These are phyloP conservation scores for Drosophila nikananu DNA, from an alignment of 1,140 invertebrate genomes.

Conservation along the genomic window DNA sequence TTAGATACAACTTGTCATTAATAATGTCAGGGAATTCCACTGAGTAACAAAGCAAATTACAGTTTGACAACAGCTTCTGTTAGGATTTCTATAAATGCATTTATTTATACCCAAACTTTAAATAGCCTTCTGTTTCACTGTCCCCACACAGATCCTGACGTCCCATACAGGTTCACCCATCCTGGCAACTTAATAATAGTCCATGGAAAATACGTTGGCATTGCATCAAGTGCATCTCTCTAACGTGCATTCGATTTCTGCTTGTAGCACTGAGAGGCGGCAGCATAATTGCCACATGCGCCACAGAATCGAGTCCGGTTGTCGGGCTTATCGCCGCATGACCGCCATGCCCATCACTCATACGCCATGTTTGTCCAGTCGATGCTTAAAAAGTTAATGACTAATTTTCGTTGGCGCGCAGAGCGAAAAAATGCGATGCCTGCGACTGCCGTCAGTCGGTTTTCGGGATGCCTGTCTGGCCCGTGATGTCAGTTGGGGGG, in stretches of 20 bases:
- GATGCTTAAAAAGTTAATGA: conserved; percentile 84
- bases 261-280: conserved; percentile 18
- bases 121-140: background rate
- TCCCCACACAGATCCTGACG: conserved; percentile 1
- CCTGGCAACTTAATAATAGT: conserved; percentile 62
- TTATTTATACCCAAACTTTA: background rate
- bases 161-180: conserved; percentile 14
- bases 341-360: conserved; percentile 74
- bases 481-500: conserved; percentile 9
- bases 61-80: background rate
- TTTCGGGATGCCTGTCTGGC: conserved; percentile 39
- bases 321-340: conserved; percentile 62
- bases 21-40: background rate
- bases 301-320: conserved; percentile 73
- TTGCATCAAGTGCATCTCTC: conserved; percentile 44
- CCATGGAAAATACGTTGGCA: conserved; percentile 31
- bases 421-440: conserved; percentile 33
- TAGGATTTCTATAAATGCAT: background rate
- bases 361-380: conserved; percentile 81
- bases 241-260: conserved; percentile 31
- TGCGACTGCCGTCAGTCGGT: conserved; percentile 55
- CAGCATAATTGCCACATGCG: conserved; percentile 74
- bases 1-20: no score
- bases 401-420: conserved; percentile 70
- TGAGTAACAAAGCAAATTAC: background rate